phyloP scores from a whole-genome alignment of 2,113 vertebrate species.

The Phalacrocorax carbo region DNA sequence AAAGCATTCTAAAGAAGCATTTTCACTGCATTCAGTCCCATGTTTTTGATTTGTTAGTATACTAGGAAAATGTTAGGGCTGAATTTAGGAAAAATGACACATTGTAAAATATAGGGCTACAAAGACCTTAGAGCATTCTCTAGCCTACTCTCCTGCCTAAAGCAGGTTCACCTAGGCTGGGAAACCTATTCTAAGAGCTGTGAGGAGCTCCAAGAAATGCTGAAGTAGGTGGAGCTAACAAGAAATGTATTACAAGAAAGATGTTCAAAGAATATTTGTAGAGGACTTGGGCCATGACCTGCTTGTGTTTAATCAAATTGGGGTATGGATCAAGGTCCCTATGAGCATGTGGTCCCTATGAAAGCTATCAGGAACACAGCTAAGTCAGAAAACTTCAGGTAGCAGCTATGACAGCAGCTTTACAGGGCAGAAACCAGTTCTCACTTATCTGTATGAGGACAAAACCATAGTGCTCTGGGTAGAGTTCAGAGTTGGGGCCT shows the following conservation, averaged over 20 bases:
- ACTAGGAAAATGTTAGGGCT: not conserved
- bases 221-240: not conserved
- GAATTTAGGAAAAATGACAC: not conserved
- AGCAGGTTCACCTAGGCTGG: not conserved
- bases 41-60: not conserved
- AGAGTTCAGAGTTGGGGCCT: not conserved
- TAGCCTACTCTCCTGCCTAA: not conserved
- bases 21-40: not conserved
- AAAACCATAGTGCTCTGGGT: not conserved
- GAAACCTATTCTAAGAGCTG: not conserved
- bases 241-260: not conserved
- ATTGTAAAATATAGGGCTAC: not conserved
- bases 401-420: not conserved
- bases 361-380: not conserved
- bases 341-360: not conserved
- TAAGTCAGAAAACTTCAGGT: not conserved
- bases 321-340: not conserved
- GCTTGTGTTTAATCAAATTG: not conserved
- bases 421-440: not conserved
- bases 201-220: not conserved
- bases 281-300: not conserved
- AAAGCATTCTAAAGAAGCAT: not conserved
- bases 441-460: not conserved
- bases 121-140: not conserved
- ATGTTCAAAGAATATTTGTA: not conserved